Conservation (phyloP, 2,113 vertebrate genomes). For the Holacanthus passer region DNA sequence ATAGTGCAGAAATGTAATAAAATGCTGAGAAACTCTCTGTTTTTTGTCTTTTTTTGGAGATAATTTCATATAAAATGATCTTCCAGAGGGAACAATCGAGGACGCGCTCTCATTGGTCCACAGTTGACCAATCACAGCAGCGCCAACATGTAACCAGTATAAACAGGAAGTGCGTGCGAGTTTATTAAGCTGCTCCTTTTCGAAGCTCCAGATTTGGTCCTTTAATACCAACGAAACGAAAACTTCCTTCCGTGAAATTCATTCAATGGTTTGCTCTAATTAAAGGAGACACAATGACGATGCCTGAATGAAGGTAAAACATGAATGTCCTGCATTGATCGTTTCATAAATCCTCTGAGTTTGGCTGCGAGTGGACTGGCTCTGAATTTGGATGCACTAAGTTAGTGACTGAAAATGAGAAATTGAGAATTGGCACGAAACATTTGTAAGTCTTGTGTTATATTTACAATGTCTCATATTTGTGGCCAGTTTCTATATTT, state of each 20-base stretch:
- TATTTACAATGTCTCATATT: neutral
- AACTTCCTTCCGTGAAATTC: no score
- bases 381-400: neutral
- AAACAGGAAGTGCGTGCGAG: conserved; percentile 71
- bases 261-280: rapidly evolving
- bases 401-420: neutral
- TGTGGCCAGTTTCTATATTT: neutral
- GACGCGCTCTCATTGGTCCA: conserved; percentile 40
- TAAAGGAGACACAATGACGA: neutral
- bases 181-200: neutral
- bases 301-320: conserved; percentile 53
- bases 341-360: neutral
- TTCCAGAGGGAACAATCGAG: no score
- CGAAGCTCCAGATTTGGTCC: neutral
- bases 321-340: neutral
- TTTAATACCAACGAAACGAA: neutral
- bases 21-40: conserved; percentile 52
- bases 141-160: neutral
- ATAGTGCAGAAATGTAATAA: conserved; percentile 78
- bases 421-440: neutral
- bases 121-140: conserved; percentile 53
- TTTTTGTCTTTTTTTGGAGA: conserved; percentile 8
- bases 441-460: neutral
- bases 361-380: neutral
- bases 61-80: no score